Evolutionary conservation across 2,113 vertebrate genomes (phyloP).

Genomic region (Nothoprocta pentlandii): DNA sequence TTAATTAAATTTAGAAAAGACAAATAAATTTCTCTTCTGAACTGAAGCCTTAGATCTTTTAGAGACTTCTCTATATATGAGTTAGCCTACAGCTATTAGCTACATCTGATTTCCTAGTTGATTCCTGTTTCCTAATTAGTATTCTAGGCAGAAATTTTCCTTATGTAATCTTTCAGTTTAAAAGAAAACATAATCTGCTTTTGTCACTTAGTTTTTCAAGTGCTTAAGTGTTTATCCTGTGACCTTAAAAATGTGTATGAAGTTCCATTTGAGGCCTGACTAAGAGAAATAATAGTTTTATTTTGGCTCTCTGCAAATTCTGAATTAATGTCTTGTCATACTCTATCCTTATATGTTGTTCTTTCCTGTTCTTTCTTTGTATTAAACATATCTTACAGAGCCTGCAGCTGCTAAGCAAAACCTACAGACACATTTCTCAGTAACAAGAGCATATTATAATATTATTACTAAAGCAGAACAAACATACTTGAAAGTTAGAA

Average conservation of each 20-base stretch:
- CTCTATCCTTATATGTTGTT: too few species aligned
- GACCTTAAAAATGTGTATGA: not conserved
- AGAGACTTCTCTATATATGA: not conserved
- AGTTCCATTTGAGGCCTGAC: not conserved
- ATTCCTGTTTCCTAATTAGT: not conserved
- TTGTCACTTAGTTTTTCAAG: not conserved
- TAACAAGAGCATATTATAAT: not conserved
- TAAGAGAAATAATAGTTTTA: not conserved
- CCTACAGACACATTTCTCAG: not conserved
- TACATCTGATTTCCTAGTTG: not conserved
- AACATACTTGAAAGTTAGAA: not conserved
- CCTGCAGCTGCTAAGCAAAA: not conserved
- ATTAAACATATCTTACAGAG: not conserved
- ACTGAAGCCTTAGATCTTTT: not conserved
- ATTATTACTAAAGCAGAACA: not conserved
- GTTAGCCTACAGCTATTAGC: not conserved
- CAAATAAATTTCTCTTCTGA: not conserved
- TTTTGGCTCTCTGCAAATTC: not conserved
- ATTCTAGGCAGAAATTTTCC: not conserved
- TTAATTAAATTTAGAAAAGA: too few species aligned
- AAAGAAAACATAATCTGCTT: not conserved
- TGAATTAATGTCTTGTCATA: not conserved
- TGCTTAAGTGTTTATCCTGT: not conserved
- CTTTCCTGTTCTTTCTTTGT: not conserved
- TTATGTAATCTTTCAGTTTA: not conserved